Conservation (phyloP, 2,797 vertebrate genomes). For the Sorex maritimensis region DNA sequence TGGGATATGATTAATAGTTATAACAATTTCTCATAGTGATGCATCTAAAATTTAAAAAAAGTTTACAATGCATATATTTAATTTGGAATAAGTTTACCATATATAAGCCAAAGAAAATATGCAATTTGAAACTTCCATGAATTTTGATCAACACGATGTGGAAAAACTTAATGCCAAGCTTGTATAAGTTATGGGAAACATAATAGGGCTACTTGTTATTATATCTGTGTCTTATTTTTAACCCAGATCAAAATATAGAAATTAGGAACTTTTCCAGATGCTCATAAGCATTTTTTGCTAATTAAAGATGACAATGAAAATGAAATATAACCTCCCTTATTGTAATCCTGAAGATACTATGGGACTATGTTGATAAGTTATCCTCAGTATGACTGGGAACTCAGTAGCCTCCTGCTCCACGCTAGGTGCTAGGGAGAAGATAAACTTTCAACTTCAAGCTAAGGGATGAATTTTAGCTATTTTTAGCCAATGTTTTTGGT, state of each 20-base stretch:
- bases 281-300: background rate
- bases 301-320: conserved; percentile 44
- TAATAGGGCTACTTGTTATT: background rate
- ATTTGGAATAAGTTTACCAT: conserved; percentile 52
- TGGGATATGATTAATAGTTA: conserved; percentile 17
- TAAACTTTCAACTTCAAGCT: conserved; percentile 28
- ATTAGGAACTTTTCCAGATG: background rate
- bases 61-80: background rate
- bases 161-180: conserved; percentile 50
- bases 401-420: background rate
- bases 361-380: conserved; percentile 6
- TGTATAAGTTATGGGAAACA: conserved; percentile 7
- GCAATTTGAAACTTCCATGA: conserved; percentile 17
- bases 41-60: conserved; percentile 41
- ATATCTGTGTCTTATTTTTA: conserved; percentile 38
- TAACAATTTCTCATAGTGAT: background rate
- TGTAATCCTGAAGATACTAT: background rate
- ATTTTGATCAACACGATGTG: conserved; percentile 38
- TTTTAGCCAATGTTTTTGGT: background rate
- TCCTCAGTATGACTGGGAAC: background rate
- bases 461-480: conserved; percentile 39
- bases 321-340: background rate
- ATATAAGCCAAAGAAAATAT: conserved; percentile 47
- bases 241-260: conserved; percentile 8
- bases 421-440: background rate